Evolutionary conservation across 2,888 invertebrate genomes (phyloP).

Genomic region (Dione juno): DNA sequence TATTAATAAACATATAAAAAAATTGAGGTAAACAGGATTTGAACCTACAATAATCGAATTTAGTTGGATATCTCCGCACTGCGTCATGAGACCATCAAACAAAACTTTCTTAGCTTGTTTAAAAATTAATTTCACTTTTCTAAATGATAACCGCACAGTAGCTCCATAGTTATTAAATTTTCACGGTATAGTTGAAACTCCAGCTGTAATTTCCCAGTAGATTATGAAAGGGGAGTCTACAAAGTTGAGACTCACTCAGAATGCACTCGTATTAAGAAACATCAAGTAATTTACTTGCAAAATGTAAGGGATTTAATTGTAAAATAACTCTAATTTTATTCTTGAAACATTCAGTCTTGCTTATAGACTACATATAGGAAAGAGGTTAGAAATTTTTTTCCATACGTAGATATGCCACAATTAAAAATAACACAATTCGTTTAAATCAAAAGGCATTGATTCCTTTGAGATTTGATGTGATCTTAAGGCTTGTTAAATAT

Average conservation of each 20-base stretch:
- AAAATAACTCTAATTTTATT: too few species aligned
- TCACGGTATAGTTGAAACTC: conserved; percentile 35
- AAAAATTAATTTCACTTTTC: conserved; percentile 36
- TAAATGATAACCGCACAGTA: conserved; percentile 28
- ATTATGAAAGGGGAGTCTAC: conserved; percentile 25
- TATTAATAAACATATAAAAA: not conserved
- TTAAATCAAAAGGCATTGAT: too few species aligned
- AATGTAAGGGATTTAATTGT: not conserved
- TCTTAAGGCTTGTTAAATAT: too few species aligned
- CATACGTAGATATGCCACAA: too few species aligned
- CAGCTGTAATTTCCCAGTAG: conserved; percentile 40
- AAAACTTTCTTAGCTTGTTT: conserved; percentile 8
- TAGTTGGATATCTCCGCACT: not conserved
- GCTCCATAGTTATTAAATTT: conserved; percentile 37
- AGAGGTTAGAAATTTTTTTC: too few species aligned
- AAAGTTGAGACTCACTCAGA: conserved; percentile 17
- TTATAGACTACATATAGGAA: too few species aligned
- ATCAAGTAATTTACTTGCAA: not conserved
- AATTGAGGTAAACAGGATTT: not conserved
- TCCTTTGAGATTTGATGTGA: too few species aligned
- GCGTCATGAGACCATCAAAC: not conserved
- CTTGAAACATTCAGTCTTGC: too few species aligned
- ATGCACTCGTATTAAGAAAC: conserved; percentile 1
- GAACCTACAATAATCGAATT: not conserved
- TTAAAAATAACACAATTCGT: too few species aligned